Percentiles rank a stretch among this genome's conserved stretches.
Evolutionary conservation across 2,888 invertebrate species (phyloP).

Genomic region (Tuberolachnus salignus): DNA sequence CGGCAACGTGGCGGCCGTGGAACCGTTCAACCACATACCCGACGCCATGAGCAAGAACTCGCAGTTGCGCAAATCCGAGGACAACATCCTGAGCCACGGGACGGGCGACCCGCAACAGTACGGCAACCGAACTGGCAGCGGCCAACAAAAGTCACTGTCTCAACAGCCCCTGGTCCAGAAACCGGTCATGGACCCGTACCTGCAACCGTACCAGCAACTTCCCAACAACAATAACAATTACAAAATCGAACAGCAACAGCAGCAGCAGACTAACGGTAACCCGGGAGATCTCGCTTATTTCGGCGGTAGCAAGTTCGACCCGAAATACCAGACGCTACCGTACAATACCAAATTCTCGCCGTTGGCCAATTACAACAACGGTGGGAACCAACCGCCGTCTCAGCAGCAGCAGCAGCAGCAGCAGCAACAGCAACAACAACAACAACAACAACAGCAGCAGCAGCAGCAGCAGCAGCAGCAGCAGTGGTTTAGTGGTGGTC

Average conservation of each 20-base stretch:
- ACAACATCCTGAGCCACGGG: slow-evolving; percentile 49
- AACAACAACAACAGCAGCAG: slow-evolving; percentile 29
- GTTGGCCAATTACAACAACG: slow-evolving; percentile 31
- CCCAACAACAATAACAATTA: slow-evolving; percentile 60
- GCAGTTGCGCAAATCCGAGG: slow-evolving; percentile 44
- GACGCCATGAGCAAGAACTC: slow-evolving; percentile 58
- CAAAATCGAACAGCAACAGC: slow-evolving; percentile 32
- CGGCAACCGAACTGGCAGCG: slow-evolving; percentile 21
- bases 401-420: slow-evolving; percentile 1
- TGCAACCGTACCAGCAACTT: slow-evolving; percentile 65
- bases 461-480: slow-evolving; percentile 9
- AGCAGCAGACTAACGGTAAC: slow-evolving; percentile 10
- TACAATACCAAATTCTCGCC: slow-evolving; percentile 85
- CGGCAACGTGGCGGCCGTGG: slow-evolving; percentile 78
- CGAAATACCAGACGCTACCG: slow-evolving; percentile 89
- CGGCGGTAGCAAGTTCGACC: slow-evolving; percentile 82
- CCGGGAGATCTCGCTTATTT: slow-evolving; percentile 68
- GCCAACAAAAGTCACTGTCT: slow-evolving; percentile 51
- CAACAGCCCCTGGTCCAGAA: slow-evolving; percentile 59
- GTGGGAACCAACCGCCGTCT: background rate
- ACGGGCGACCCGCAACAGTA: slow-evolving; percentile 25
- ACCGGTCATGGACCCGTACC: slow-evolving; percentile 31
- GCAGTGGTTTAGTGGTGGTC: background rate
- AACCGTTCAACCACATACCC: slow-evolving; percentile 86
- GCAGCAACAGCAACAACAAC: slow-evolving; percentile 6